Base-by-base conservation (phyloP, 2,113 vertebrate genomes). In the Oreochromis spilurus region DNA sequence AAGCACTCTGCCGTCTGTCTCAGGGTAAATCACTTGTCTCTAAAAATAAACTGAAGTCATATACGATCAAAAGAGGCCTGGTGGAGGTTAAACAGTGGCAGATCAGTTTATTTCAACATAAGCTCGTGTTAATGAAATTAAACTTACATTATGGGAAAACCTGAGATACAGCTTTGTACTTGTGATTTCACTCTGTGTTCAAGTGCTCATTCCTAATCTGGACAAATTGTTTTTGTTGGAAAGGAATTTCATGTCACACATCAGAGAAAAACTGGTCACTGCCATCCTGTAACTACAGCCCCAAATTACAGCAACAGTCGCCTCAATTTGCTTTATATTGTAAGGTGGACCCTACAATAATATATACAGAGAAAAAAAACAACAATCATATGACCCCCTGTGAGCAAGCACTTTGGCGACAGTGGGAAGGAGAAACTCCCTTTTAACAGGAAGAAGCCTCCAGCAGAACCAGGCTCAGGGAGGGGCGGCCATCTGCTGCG, bases 11-110 rank as follows among this genome's bases (percentile, higher is more conserved):
- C 72, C 65, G 84, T 83, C 84, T 87, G 84, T 87, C 81, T 84
- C 80, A 12, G 29, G 60, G 55, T 79, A 82, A 93, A 92, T 91
- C 83, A 60, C 87, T 84, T 79, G 83, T 84, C 81, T 89, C 82
- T 79, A 75, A 84, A 90, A 89, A 91, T 88, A 86, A 88, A 72
- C 84, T 50, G 17, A 79, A 87, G 54, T 21, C 36, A 7, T 40
- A 12, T 19, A n/a, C 26, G 16, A 82, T 79, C 12, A 38, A 81
- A 62, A 53, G 67, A 89, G 52, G 54, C 80, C 60, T 14, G 53
- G 5, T 52, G 5, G 75, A 83, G 58, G 87, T 82, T 87, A 80
- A 54, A 75, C 83, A 78, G 50, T 50, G 62, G 50, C 26, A 29
- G 72, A 34, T 60, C 75, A 7, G 24, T n/a, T 52, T 10, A 82